Conservation (phyloP, 2,113 vertebrate genomes). For the Ophiodon elongatus region DNA sequence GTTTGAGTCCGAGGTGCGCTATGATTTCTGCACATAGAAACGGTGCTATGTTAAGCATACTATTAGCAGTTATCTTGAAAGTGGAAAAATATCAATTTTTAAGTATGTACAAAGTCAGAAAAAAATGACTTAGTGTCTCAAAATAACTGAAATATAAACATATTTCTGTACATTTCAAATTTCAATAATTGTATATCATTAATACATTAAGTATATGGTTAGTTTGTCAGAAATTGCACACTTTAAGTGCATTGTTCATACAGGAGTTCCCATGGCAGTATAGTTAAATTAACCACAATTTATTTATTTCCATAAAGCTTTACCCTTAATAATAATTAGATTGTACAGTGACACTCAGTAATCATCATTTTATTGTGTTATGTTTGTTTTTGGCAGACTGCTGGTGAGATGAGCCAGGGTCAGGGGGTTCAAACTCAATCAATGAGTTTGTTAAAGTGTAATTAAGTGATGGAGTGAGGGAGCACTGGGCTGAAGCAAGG, state of each 20-base stretch:
- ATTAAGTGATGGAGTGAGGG: slow-evolving; percentile 21
- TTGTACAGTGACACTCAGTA: neutral
- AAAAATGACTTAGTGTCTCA: neutral
- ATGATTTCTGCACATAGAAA: neutral
- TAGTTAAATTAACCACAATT: neutral
- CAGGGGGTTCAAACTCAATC: slow-evolving; percentile 21
- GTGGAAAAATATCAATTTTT: neutral
- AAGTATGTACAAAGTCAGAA: neutral
- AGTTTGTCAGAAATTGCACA: neutral
- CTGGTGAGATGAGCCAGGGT: neutral
- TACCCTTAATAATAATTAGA: neutral
- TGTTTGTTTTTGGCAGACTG: slow-evolving; percentile 4
- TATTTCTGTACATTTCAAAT: neutral
- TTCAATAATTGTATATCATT: neutral
- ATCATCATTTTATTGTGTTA: neutral
- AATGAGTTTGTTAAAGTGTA: slow-evolving; percentile 43
- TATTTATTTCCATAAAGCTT: neutral
- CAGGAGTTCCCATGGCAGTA: neutral
- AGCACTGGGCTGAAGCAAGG: neutral
- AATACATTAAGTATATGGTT: neutral
- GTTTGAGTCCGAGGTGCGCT: neutral
- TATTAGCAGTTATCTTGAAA: neutral
- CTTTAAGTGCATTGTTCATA: neutral
- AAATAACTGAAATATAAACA: neutral
- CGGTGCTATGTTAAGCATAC: too few species aligned